Percentiles rank a stretch among this genome's conserved stretches.
Conservation (phyloP, 2,888 invertebrate species). For the Idaea aversata region DNA sequence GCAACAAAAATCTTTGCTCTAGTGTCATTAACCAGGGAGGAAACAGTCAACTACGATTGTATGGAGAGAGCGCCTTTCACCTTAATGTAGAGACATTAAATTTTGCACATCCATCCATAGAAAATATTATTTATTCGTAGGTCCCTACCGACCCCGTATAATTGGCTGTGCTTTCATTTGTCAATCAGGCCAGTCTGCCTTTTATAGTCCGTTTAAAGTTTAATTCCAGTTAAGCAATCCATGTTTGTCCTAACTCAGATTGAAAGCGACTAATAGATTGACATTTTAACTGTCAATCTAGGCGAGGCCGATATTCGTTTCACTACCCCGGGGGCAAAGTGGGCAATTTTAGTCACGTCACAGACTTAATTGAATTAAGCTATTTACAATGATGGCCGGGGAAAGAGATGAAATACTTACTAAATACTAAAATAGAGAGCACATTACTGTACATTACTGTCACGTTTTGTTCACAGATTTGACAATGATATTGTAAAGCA, state of each 20-base stretch:
- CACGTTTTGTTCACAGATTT: no score
- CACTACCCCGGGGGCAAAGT: neutral
- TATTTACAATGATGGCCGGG: neutral
- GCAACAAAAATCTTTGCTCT: no score
- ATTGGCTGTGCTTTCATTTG: no score
- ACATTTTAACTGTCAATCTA: constrained; percentile 1
- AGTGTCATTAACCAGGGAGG: no score
- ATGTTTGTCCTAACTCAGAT: neutral
- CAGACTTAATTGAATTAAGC: neutral
- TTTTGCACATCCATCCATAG: no score
- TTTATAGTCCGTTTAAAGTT: neutral
- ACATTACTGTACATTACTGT: neutral
- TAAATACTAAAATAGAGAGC: neutral
- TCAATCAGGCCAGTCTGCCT: no score
- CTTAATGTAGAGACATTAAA: no score
- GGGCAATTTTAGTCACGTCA: neutral
- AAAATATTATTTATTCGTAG: no score
- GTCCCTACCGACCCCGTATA: no score
- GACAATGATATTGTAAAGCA: no score
- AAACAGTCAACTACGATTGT: no score
- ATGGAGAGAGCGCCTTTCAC: no score
- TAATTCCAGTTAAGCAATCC: neutral
- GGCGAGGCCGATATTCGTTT: neutral
- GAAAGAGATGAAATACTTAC: neutral
- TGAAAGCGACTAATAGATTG: neutral